These are phyloP conservation scores for Osedax frankpressi DNA, from an alignment of 2,888 invertebrate species.

Conservation along the genomic window DNA sequence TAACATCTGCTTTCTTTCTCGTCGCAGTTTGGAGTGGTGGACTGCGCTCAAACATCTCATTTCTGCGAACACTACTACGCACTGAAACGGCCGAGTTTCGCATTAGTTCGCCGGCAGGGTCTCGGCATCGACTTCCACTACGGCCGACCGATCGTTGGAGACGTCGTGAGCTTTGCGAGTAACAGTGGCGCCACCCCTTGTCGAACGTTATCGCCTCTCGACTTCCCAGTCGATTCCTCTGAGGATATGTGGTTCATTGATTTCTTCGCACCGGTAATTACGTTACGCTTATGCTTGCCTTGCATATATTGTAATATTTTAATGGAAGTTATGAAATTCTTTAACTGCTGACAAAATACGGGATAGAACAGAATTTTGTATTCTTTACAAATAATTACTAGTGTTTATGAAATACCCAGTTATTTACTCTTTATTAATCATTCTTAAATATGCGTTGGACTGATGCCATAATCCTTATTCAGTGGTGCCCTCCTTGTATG, in stretches of 20 bases:
- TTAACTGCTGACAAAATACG: too few species aligned
- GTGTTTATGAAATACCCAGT: too few species aligned
- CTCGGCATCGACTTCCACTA: not conserved
- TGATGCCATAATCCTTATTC: conserved; percentile 24
- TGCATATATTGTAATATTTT: too few species aligned
- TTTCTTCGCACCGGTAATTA: conserved; percentile 61
- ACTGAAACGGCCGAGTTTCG: conserved; percentile 56
- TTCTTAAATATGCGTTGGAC: too few species aligned
- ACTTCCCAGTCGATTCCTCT: conserved; percentile 49
- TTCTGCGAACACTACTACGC: conserved; percentile 46
- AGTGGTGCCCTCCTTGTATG: conserved; percentile 66
- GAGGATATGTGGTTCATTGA: conserved; percentile 56
- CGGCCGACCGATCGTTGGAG: conserved; percentile 50
- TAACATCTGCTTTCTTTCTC: not conserved
- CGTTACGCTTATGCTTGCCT: too few species aligned
- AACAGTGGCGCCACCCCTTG: conserved; percentile 50
- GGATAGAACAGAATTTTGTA: too few species aligned
- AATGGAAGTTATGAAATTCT: too few species aligned
- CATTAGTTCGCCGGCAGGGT: conserved; percentile 59
- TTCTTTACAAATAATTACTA: too few species aligned
- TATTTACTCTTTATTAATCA: too few species aligned
- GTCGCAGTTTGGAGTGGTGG: conserved; percentile 43
- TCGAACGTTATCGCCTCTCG: conserved; percentile 48
- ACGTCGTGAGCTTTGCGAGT: conserved; percentile 54
- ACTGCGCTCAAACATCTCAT: conserved; percentile 40